Evolutionary conservation across 2,797 vertebrate species (phyloP), one percentile per base, ranked within the genome.

Genomic region (Siniperca scherzeri): DNA sequence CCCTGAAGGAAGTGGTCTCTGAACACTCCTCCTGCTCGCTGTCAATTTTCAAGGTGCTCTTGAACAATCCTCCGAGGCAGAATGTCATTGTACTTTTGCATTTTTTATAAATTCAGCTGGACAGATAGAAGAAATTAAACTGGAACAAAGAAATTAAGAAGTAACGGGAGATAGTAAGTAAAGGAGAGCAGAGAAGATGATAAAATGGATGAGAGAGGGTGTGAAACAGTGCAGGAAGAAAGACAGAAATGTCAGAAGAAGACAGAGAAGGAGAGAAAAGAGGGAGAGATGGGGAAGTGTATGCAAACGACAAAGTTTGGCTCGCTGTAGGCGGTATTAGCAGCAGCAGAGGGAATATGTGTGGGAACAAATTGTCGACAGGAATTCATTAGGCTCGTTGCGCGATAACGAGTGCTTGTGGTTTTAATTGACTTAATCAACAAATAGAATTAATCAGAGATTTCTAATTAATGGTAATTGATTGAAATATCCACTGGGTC

Each of bases 391-490:
- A 95, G 87, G 92, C 95, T 95, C 89, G 91, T 95, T 89, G 87
- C 91, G 93, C 70, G 93, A 96, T 96, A 96, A 96, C 93, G 93
- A 96, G 94, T 91, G 93, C 93, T 95, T 92, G 94, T 94, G 95
- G 92, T 95, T 96, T 96, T 95, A 96, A 96, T 96, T 96, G 95
- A 95, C 95, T 96, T 96, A 95, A 96, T 96, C 95, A 96, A 96
- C 95, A 96, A 96, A 96, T 96, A 95, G 94, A 96, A 96, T 96
- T 95, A 96, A 96, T 96, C 94, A 95, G 95, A 95, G 94, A 94
- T 95, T 95, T 95, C 91, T 96, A 96, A 96, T 96, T 94, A 96
- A 96, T 95, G 93, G 86, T 96, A 96, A 96, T 96, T 95, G 95
- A 96, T 96, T 95, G 94, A 95, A 96, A 91, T 95, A 95, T 96